These are phyloP conservation scores for Amorpha juglandis DNA, from an alignment of 2,888 invertebrate species.

Conservation along the genomic window DNA sequence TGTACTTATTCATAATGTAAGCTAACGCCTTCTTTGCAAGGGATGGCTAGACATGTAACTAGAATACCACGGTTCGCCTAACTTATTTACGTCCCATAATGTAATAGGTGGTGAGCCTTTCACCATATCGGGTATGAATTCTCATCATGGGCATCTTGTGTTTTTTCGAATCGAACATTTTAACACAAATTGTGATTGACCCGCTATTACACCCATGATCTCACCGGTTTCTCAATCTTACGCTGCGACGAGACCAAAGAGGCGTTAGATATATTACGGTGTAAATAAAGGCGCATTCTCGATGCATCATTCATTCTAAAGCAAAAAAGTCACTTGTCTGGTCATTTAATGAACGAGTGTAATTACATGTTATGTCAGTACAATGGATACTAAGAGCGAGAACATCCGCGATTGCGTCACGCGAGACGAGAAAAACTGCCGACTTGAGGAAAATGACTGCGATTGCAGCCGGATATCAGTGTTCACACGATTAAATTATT, in stretches of 20 bases:
- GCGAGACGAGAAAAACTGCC: constrained; percentile 69
- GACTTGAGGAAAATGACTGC: constrained; percentile 74
- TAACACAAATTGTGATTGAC: too few relatives aligned
- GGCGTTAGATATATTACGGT: not conserved
- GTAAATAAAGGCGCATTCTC: constrained; percentile 13
- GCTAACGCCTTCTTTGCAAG: too few relatives aligned
- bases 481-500: constrained; percentile 67
- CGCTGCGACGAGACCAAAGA: too few relatives aligned
- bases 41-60: too few relatives aligned
- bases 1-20: too few relatives aligned
- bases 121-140: too few relatives aligned
- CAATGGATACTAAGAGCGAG: constrained; percentile 43
- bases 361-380: constrained; percentile 47
- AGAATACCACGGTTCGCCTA: too few relatives aligned
- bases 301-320: constrained; percentile 1
- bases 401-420: constrained; percentile 78
- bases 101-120: too few relatives aligned
- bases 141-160: too few relatives aligned
- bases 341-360: constrained; percentile 43
- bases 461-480: constrained; percentile 72
- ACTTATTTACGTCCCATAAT: not conserved
- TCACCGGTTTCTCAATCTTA: not conserved
- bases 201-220: too few relatives aligned
- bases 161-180: too few relatives aligned
- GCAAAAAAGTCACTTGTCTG: constrained; percentile 29